Base-by-base conservation (phyloP, 2,113 vertebrate genomes). In the Dermatemys mawii region DNA sequence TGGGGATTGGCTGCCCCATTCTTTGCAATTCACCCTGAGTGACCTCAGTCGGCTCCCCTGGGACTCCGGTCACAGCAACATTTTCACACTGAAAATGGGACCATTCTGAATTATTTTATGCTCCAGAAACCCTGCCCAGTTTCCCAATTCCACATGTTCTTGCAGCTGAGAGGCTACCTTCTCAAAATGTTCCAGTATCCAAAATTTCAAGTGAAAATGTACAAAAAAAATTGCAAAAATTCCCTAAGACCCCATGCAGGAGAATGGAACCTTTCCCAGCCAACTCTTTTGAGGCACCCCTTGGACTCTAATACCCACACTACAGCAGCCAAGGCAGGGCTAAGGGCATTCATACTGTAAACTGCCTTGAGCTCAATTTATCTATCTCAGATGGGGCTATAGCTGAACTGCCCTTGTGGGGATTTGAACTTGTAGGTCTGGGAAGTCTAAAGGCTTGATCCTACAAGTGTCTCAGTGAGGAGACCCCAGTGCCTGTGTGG, bases 151-250 rank as follows among this genome's bases (percentile, higher is more conserved):
- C 67, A 24, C n/a, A 41, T 11, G 38, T 73, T 41, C n/a, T 11
- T 5, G 19, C 35, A 0, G 1, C 60, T 5, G 44, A 92, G 70
- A 76, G 55, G 44, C 76, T 83, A 70, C 54, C 81, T 51, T 96
- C 86, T 81, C 54, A 73, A 90, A 91, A 73, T 80, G 63, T 91
- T 96, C 96, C 94, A 95, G 97, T 97, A 96, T 85, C 84, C 51
- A 48, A 79, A 76, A 32, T 89, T 89, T 53, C 83, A 67, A 49
- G 51, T 86, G 78, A 91, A 92, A 87, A 55, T 1, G 8, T 83
- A 78, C 16, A 38, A 86, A 80, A 87, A 49, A 38, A 87, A 55
- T 16, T 19, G 51, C 80, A 67, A 73, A 24, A 16, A 35, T 35
- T 17, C 67, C 35, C 38, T 38, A 32, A 16, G 57, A 6, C 13